Conservation (phyloP, 2,113 vertebrate genomes). For the Lasiurus cinereus region DNA sequence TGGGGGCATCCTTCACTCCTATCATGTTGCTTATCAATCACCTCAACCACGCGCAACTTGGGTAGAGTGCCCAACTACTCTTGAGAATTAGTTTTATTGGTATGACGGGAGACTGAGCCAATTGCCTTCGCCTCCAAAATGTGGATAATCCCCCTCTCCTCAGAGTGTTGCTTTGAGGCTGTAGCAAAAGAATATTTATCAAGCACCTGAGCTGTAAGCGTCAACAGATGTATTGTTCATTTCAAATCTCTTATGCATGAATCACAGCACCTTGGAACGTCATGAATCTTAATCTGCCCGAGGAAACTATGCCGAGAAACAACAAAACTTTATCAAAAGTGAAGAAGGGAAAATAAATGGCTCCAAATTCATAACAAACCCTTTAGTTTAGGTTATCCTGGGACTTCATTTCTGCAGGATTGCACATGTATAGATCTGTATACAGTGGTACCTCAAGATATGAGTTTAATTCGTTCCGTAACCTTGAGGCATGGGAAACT, state of each 20-base stretch:
- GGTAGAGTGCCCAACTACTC: background rate
- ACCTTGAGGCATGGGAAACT: too few species aligned
- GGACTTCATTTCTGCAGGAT: background rate
- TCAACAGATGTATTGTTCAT: constrained; percentile 53
- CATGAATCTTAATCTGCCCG: constrained; percentile 44
- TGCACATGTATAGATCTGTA: background rate
- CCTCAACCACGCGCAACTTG: background rate
- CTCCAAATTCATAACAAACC: background rate
- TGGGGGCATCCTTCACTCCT: background rate
- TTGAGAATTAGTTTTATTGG: background rate
- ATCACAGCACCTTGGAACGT: constrained; percentile 16
- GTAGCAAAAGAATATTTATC: background rate
- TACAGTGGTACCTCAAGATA: too few species aligned
- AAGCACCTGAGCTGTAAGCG: background rate
- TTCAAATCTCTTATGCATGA: constrained; percentile 23
- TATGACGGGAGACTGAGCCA: background rate
- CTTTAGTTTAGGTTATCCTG: background rate
- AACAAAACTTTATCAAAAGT: constrained; percentile 42
- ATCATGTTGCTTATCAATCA: background rate
- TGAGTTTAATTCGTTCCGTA: too few species aligned
- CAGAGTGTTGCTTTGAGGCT: background rate
- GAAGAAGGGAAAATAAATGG: constrained; percentile 30
- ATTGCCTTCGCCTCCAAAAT: background rate
- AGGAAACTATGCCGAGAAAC: constrained; percentile 54
- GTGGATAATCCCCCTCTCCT: background rate